Conservation (phyloP, 2,888 invertebrate species). For the Melanargia galathea region DNA sequence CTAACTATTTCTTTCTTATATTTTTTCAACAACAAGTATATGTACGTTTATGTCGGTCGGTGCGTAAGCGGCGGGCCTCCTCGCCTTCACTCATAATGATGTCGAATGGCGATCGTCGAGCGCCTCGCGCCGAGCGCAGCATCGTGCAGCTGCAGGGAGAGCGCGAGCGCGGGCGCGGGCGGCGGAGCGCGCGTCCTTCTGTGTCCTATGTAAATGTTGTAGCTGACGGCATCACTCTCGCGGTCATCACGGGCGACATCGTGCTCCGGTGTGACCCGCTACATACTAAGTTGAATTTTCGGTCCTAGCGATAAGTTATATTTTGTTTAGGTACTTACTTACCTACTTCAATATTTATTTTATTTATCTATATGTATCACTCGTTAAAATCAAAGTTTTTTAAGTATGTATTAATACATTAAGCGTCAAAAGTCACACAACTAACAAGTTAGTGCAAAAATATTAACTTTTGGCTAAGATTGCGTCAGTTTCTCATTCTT, state of each 20-base stretch:
- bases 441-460: too few relatives aligned
- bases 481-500: too few relatives aligned
- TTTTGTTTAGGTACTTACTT: too few relatives aligned
- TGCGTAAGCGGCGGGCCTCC: not conserved
- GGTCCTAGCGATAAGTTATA: slow-evolving; percentile 29
- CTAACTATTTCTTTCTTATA: too few relatives aligned
- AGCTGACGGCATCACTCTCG: slow-evolving; percentile 45
- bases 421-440: too few relatives aligned
- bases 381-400: too few relatives aligned
- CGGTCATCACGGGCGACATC: too few relatives aligned
- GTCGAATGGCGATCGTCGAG: not conserved
- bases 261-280: slow-evolving; percentile 15
- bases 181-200: slow-evolving; percentile 38
- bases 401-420: too few relatives aligned
- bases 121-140: not conserved
- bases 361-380: not conserved
- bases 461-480: too few relatives aligned
- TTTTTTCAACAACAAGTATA: too few relatives aligned
- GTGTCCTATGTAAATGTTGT: slow-evolving; percentile 60
- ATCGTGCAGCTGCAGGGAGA: not conserved
- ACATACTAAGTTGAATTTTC: slow-evolving; percentile 22
- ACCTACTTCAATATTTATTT: not conserved
- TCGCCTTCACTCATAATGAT: not conserved
- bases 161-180: not conserved
- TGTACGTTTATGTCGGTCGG: too few relatives aligned